These are phyloP conservation scores for Todiramphus saurophagus DNA, from an alignment of 2,113 vertebrate species.

Conservation along the genomic window DNA sequence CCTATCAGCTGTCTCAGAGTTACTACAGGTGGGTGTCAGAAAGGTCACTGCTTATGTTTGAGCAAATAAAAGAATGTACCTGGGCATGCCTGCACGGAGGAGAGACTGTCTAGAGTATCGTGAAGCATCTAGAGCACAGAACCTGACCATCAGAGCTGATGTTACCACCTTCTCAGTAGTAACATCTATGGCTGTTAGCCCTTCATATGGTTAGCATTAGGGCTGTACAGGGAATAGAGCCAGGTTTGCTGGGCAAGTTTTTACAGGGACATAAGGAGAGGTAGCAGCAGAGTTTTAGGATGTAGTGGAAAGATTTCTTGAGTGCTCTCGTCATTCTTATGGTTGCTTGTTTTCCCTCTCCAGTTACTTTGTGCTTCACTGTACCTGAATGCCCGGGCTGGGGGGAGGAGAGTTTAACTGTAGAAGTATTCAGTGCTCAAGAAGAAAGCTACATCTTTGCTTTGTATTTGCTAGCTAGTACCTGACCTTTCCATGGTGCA, in stretches of 20 bases:
- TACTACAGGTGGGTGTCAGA: constrained; percentile 83
- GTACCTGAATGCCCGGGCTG: background rate
- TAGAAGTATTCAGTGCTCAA: background rate
- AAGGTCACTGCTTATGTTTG: background rate
- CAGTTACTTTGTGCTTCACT: background rate
- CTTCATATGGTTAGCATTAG: background rate
- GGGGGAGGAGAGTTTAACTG: background rate
- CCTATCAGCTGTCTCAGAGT: constrained; percentile 93
- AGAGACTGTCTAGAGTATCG: background rate
- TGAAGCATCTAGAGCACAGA: background rate
- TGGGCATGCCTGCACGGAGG: background rate
- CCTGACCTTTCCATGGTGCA: background rate
- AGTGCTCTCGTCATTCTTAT: background rate
- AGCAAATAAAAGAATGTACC: background rate
- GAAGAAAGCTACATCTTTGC: background rate
- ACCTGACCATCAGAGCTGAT: background rate
- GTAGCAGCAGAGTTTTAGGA: background rate
- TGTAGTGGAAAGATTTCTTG: background rate
- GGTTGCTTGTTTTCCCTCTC: background rate
- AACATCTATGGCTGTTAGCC: accelerated
- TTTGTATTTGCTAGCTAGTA: background rate
- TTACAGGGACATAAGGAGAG: background rate
- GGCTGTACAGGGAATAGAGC: background rate
- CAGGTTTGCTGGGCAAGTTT: background rate
- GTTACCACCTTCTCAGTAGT: too few species aligned